phyloP scores from a whole-genome alignment of 2,113 vertebrate genomes.

The Hystrix cristata region DNA sequence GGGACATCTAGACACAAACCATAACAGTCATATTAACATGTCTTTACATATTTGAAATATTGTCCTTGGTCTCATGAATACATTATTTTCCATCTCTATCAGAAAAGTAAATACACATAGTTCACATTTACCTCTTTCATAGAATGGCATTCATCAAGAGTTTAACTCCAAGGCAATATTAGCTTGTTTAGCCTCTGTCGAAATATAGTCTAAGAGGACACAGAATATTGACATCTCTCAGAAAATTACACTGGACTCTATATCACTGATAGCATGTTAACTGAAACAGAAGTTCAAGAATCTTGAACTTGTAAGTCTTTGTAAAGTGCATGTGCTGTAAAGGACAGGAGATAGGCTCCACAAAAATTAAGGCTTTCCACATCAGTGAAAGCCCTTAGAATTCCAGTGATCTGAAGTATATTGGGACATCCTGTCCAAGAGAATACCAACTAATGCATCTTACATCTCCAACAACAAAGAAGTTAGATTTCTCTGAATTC shows the following conservation, averaged over 20 bases:
- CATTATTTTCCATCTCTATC: not conserved
- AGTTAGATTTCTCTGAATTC: not conserved
- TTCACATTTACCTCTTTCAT: not conserved
- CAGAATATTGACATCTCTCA: not conserved
- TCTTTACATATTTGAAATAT: not conserved
- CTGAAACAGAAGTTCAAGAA: not conserved
- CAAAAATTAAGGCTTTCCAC: not conserved
- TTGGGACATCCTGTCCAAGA: not conserved
- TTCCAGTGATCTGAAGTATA: not conserved
- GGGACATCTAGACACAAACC: too few species aligned
- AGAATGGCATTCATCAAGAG: not conserved
- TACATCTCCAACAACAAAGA: not conserved
- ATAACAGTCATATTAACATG: not conserved
- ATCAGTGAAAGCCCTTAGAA: not conserved
- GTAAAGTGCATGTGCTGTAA: not conserved
- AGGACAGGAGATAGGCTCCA: not conserved
- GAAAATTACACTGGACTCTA: not conserved
- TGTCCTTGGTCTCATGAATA: not conserved
- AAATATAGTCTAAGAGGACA: not conserved
- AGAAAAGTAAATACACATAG: not conserved
- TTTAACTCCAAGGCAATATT: not conserved
- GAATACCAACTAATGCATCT: not conserved
- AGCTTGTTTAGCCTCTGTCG: not conserved
- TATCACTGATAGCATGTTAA: not conserved
- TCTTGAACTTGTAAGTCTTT: not conserved